These are phyloP conservation scores for Ophion slaviceki DNA, from an alignment of 2,888 invertebrate genomes.

Conservation along the genomic window DNA sequence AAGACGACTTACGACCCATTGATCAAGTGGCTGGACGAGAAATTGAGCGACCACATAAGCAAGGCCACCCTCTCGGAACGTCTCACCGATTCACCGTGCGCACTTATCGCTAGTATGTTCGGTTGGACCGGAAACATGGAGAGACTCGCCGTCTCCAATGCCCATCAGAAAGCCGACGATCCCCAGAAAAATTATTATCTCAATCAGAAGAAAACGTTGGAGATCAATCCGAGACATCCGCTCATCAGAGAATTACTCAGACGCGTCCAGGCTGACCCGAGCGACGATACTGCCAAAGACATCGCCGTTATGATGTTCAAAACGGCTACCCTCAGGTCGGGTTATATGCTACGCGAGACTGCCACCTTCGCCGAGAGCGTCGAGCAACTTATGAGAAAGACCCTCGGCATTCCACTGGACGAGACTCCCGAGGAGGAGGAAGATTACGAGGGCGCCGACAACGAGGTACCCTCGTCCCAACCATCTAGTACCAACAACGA, in stretches of 20 bases:
- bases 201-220: slow-evolving; percentile 97
- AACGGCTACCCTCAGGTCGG: slow-evolving; percentile 96
- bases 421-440: slow-evolving; percentile 85
- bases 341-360: slow-evolving; percentile 95
- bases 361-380: slow-evolving; percentile 95
- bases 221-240: slow-evolving; percentile 99
- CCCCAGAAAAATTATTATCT: slow-evolving; percentile 95
- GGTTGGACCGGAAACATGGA: slow-evolving; percentile 99
- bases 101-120: slow-evolving; percentile 97
- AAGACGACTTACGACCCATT: slow-evolving; percentile 94
- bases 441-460: slow-evolving; percentile 68
- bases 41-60: slow-evolving; percentile 90
- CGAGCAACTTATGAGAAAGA: slow-evolving; percentile 94
- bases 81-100: slow-evolving; percentile 96
- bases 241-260: slow-evolving; percentile 95
- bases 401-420: slow-evolving; percentile 91
- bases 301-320: slow-evolving; percentile 96
- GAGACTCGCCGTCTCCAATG: slow-evolving; percentile 96
- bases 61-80: slow-evolving; percentile 95
- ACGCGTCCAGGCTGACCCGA: slow-evolving; percentile 91
- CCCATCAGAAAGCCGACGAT: slow-evolving; percentile 97
- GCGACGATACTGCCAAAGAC: slow-evolving; percentile 91
- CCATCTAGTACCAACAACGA: slow-evolving; percentile 83
- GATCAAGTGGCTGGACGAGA: slow-evolving; percentile 94
- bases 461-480: slow-evolving; percentile 76